These are phyloP conservation scores for Drosophila imparisetae DNA, from an alignment of 2,888 invertebrate genomes.

Conservation along the genomic window DNA sequence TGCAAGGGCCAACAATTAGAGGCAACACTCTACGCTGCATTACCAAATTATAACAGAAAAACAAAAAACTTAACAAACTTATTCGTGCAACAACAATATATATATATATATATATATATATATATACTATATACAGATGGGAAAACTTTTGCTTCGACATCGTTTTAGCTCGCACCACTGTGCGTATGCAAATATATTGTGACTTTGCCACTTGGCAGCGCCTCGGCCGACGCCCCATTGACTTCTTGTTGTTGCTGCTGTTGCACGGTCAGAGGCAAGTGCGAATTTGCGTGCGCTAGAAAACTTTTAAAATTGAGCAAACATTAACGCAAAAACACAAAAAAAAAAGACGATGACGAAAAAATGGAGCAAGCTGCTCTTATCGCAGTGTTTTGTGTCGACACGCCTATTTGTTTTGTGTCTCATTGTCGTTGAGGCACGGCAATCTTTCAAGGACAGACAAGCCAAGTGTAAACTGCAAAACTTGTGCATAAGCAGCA, in stretches of 20 bases:
- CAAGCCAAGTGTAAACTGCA: slow-evolving; percentile 70
- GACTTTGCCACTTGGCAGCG: slow-evolving; percentile 60
- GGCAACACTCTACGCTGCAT: slow-evolving; percentile 60
- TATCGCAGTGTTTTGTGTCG: slow-evolving; percentile 58
- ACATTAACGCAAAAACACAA: slow-evolving; percentile 63
- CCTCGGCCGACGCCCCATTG: slow-evolving; percentile 24
- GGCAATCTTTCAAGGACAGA: slow-evolving; percentile 73
- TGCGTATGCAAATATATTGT: slow-evolving; percentile 73
- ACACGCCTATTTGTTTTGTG: slow-evolving; percentile 65
- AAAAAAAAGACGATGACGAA: slow-evolving; percentile 27
- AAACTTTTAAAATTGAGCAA: slow-evolving; percentile 79
- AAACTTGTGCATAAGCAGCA: slow-evolving; percentile 47
- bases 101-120: slow-evolving; percentile 14
- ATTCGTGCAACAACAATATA: slow-evolving; percentile 26
- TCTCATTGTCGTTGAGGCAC: slow-evolving; percentile 41
- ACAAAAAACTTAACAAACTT: slow-evolving; percentile 63
- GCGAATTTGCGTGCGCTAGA: slow-evolving; percentile 79
- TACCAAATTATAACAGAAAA: slow-evolving; percentile 74
- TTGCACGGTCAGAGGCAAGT: slow-evolving; percentile 57
- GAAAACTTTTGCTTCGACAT: slow-evolving; percentile 50
- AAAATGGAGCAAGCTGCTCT: slow-evolving; percentile 60
- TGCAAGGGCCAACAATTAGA: slow-evolving; percentile 64
- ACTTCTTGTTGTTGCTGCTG: slow-evolving; percentile 10
- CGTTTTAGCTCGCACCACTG: slow-evolving; percentile 42
- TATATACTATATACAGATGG: slow-evolving; percentile 21